Base-by-base conservation (phyloP, 2,888 invertebrate species). In the Cosmia pyralina region DNA sequence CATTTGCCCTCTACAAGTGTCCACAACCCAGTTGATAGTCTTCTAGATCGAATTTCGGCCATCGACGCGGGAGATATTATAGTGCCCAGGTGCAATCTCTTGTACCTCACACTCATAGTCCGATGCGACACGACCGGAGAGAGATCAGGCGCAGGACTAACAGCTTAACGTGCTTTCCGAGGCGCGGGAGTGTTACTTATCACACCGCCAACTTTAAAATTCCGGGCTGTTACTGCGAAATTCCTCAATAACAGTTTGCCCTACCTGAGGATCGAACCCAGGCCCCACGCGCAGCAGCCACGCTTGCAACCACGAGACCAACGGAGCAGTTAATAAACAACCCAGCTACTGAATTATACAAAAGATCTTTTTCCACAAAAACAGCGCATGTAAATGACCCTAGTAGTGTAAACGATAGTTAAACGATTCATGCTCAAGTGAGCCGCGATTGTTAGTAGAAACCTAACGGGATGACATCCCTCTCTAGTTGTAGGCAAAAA, bases 391-490 rank as follows among this genome's bases (percentile, higher is more conserved):
- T 71, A 79, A 38, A n/a, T 38, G 55, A n/a, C 60, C 52, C 52
- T 19, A 8, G 85, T 86, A 86, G 85, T 64, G 57, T 78, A 71
- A 57, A 75, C 2, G n/a, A 75, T 85, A 69, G 87, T 82, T 62
- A 15, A 83, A 83, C 84, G 83, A 85, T 80, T 85, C 79, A 85
- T 85, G 87, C 83, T 84, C 77, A 72, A 76, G 46, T 59, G 79
- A 83, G 84, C 82, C 48, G 41, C 64, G 63, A 80, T 67, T 80
- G 87, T 87, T 55, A 90, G 87, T 90, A 93, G 91, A 89, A 88
- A 89, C 62, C 6, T 38, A 41, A 8, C 5, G 92, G 94, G 94
- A 93, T 92, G 28, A 85, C 80, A 92, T 94, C 93, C 94, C 90
- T 69, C 90, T 71, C 77, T 93, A 93, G 93, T 64, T 82, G 91